Evolutionary conservation across 2,797 vertebrate species (phyloP).

Genomic region (Adelosebastes latens): DNA sequence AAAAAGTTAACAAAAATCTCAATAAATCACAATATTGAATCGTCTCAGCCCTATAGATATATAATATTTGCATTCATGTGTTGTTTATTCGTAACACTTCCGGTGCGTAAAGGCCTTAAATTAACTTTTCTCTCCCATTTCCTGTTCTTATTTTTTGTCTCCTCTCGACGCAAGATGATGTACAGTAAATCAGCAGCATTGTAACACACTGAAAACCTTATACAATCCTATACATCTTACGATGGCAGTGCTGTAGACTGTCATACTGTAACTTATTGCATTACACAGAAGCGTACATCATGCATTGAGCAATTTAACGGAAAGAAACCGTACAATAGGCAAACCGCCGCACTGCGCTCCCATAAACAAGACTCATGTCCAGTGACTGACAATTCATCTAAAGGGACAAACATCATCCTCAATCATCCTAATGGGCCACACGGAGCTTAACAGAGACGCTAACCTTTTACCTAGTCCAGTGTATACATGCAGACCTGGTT

Average conservation of each 20-base stretch:
- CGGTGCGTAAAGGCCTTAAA: too few relatives aligned
- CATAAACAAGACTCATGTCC: slow-evolving; percentile 33
- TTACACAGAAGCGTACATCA: neutral
- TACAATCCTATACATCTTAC: neutral
- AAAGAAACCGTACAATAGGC: neutral
- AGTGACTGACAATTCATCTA: slow-evolving; percentile 54
- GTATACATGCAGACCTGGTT: slow-evolving; percentile 19
- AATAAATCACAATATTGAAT: too few relatives aligned
- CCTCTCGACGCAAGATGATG: neutral
- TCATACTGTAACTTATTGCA: neutral
- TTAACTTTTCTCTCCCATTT: neutral
- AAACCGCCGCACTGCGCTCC: neutral
- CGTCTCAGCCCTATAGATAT: too few relatives aligned
- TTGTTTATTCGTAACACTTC: too few relatives aligned
- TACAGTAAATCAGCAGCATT: neutral
- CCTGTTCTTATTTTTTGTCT: neutral
- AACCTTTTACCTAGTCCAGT: slow-evolving; percentile 59
- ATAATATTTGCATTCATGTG: too few relatives aligned
- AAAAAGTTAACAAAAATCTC: too few relatives aligned
- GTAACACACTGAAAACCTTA: neutral
- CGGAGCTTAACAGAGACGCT: slow-evolving; percentile 60
- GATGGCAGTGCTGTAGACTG: neutral
- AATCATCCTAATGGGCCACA: slow-evolving; percentile 75
- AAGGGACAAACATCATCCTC: slow-evolving; percentile 60
- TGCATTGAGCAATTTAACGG: neutral